phyloP scores from a whole-genome alignment of 2,797 vertebrate species.

The Bovichtus diacanthus region DNA sequence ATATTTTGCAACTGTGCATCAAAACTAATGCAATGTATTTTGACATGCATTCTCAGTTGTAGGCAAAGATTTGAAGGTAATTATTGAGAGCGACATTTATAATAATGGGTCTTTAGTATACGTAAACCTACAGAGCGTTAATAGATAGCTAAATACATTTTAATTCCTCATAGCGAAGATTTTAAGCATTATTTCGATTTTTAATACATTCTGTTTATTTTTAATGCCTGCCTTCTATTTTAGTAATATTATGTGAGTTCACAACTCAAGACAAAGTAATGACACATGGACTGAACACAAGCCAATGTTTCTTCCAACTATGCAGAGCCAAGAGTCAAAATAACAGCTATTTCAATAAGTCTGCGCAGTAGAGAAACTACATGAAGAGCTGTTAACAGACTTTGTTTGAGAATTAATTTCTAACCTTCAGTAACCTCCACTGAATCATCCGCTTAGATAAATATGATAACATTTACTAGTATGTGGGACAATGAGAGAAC shows the following conservation, averaged over 20 bases:
- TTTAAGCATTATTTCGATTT: neutral
- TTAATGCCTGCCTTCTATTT: slow-evolving; percentile 1
- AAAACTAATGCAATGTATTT: neutral
- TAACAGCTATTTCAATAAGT: slow-evolving; percentile 18
- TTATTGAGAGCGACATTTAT: neutral
- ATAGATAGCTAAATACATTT: neutral
- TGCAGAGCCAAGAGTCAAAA: slow-evolving; percentile 5
- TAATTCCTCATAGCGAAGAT: neutral
- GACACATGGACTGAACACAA: slow-evolving; percentile 30
- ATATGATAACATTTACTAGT: slow-evolving; percentile 11
- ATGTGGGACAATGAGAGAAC: neutral
- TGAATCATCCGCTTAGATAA: slow-evolving; percentile 12
- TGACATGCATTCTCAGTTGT: neutral
- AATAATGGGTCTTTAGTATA: neutral
- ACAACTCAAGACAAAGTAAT: slow-evolving; percentile 30
- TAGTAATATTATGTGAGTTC: neutral
- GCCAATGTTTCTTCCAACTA: slow-evolving; percentile 11
- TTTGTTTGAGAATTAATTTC: neutral
- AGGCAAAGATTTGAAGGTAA: neutral
- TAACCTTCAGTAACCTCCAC: neutral
- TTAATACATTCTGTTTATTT: neutral
- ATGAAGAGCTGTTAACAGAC: neutral
- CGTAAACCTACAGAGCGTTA: neutral
- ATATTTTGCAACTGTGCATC: neutral
- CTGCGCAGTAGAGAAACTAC: slow-evolving; percentile 12